phyloP scores from a whole-genome alignment of 2,888 invertebrate species.

The Salticus scenicus region DNA sequence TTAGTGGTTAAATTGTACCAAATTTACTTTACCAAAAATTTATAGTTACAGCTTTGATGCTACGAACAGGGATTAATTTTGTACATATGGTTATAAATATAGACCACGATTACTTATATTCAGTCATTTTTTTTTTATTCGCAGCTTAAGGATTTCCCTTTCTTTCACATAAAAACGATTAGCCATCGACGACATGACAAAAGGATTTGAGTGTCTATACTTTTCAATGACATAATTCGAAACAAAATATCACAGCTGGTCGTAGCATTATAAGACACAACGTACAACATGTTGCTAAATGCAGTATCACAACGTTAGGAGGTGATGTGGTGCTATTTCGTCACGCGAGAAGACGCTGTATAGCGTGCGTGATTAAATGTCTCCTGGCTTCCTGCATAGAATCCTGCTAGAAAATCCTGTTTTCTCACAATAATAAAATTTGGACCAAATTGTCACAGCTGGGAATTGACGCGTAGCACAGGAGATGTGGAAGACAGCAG shows the following conservation, averaged over 20 bases:
- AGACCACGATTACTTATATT: too few relatives aligned
- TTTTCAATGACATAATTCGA: not conserved
- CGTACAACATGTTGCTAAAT: slow-evolving; percentile 3
- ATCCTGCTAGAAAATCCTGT: slow-evolving; percentile 55
- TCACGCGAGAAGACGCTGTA: slow-evolving; percentile 9
- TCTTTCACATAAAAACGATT: not conserved
- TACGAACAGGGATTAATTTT: too few relatives aligned
- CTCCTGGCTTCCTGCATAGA: slow-evolving; percentile 34
- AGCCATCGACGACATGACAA: not conserved
- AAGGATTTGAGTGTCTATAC: not conserved
- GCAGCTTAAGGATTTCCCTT: not conserved
- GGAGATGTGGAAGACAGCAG: not conserved
- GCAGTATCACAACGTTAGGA: not conserved
- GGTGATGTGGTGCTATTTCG: not conserved
- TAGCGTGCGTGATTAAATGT: not conserved
- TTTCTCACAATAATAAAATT: slow-evolving; percentile 23
- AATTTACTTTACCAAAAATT: too few relatives aligned
- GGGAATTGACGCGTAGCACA: not conserved
- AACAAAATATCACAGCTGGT: slow-evolving; percentile 5
- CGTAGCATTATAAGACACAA: not conserved
- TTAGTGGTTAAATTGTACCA: too few relatives aligned
- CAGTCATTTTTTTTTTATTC: too few relatives aligned
- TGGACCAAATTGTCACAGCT: not conserved
- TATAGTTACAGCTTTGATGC: too few relatives aligned
- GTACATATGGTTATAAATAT: too few relatives aligned